Conservation (phyloP, 2,797 vertebrate genomes). For the Schizopygopsis pylzovi region DNA sequence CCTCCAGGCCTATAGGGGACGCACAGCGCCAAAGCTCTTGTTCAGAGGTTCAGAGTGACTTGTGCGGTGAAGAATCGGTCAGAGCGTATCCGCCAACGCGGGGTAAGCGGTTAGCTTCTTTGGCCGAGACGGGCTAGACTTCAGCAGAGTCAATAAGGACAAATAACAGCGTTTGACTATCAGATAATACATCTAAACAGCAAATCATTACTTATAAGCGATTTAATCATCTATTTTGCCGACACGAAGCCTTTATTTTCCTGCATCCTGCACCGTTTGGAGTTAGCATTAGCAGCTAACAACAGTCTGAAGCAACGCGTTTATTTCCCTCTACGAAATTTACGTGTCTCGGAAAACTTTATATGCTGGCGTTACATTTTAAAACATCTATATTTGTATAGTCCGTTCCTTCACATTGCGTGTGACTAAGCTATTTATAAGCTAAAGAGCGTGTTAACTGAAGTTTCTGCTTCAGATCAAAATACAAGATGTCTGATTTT, state of each 20-base stretch:
- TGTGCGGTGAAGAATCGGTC: conserved; percentile 14
- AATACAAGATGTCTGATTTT: conserved; percentile 79
- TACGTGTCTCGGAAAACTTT: not conserved
- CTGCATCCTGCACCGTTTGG: not conserved
- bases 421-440: not conserved
- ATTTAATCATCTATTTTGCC: not conserved
- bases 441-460: not conserved
- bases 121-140: not conserved
- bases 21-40: not conserved
- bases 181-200: not conserved
- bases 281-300: conserved; percentile 50
- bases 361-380: not conserved
- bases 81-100: conserved; percentile 46
- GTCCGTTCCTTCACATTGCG: not conserved
- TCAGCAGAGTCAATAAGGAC: not conserved
- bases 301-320: conserved; percentile 7
- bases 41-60: not conserved
- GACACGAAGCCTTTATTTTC: not conserved
- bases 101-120: conserved; percentile 33
- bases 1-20: conserved; percentile 21
- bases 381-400: not conserved
- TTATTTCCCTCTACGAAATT: not conserved
- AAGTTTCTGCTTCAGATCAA: not conserved
- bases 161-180: not conserved
- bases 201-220: too few species aligned